A percentile compares a stretch with the other conserved stretches of the same genome.
These are phyloP conservation scores for Stenodema calcarata DNA, from an alignment of 2,888 invertebrate species.

Conservation along the genomic window DNA sequence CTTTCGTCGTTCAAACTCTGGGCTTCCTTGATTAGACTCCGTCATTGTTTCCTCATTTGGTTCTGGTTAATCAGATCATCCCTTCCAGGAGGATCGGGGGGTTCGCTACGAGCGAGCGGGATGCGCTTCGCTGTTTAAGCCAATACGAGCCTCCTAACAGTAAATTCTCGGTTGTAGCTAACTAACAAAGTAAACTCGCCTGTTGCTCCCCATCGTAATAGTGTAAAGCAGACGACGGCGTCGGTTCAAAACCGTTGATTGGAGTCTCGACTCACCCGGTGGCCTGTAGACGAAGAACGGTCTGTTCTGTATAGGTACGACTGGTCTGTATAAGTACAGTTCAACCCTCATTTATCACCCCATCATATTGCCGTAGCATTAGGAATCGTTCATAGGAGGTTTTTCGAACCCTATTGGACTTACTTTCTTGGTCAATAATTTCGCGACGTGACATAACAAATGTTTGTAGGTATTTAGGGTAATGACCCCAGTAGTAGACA, in stretches of 20 bases:
- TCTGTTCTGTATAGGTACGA: too few species aligned
- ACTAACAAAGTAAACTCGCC: slow-evolving; percentile 14
- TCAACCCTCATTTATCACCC: too few species aligned
- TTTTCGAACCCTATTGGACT: too few species aligned
- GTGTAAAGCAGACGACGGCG: neutral
- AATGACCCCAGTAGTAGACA: too few species aligned
- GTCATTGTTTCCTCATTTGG: slow-evolving; percentile 44
- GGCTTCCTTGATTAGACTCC: slow-evolving; percentile 3
- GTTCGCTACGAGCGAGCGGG: neutral
- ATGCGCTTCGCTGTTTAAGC: neutral
- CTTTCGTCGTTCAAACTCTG: slow-evolving; percentile 10
- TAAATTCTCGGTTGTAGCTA: neutral
- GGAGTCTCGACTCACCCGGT: neutral
- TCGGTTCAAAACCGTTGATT: neutral
- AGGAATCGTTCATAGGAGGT: too few species aligned
- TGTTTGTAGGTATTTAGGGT: too few species aligned
- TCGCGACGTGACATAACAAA: too few species aligned
- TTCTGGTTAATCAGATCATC: slow-evolving; percentile 28
- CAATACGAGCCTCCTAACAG: neutral
- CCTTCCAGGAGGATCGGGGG: neutral
- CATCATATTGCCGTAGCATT: too few species aligned
- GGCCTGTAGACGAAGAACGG: too few species aligned
- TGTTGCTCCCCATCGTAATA: neutral
- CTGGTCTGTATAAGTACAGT: too few species aligned
- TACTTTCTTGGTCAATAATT: too few species aligned